Evolutionary conservation across 2,113 vertebrate genomes (phyloP).

Genomic region (Prionailurus viverrinus): DNA sequence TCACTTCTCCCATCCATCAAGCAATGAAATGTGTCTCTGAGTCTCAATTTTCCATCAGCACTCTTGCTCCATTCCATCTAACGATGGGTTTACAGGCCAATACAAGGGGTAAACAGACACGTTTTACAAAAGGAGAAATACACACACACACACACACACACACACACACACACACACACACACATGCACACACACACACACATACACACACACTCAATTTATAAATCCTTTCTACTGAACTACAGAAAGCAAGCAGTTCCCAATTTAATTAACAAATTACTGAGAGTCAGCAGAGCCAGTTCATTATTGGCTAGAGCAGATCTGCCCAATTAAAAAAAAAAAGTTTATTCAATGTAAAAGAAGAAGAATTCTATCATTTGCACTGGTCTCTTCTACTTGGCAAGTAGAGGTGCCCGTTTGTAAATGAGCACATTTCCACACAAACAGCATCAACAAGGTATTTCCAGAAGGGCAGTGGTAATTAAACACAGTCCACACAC

Average conservation of each 20-base stretch:
- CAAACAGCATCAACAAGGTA: constrained; percentile 20
- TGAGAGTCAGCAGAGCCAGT: constrained; percentile 35
- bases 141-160: neutral
- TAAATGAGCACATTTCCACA: constrained; percentile 53
- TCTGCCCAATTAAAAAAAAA: neutral
- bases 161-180: neutral
- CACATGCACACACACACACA: neutral
- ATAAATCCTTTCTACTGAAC: constrained; percentile 40
- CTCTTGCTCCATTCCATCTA: neutral
- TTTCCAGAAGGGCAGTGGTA: constrained; percentile 57
- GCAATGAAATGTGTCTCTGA: neutral
- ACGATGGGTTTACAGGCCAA: neutral
- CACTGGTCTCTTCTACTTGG: constrained; percentile 48
- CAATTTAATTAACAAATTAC: constrained; percentile 60
- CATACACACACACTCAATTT: neutral
- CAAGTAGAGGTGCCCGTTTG: constrained; percentile 27
- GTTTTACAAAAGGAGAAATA: neutral
- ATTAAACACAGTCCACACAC: constrained; percentile 32
- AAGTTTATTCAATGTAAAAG: constrained; percentile 17
- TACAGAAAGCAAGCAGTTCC: neutral
- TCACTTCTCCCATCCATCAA: constrained; percentile 12
- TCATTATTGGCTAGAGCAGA: constrained; percentile 40
- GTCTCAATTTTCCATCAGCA: neutral
- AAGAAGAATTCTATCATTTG: constrained; percentile 59
- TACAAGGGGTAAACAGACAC: neutral